A percentile compares a stretch with the other conserved stretches of the same genome.
These are phyloP conservation scores for Parnassius glacialis DNA, from an alignment of 2,888 invertebrate genomes.

Conservation along the genomic window DNA sequence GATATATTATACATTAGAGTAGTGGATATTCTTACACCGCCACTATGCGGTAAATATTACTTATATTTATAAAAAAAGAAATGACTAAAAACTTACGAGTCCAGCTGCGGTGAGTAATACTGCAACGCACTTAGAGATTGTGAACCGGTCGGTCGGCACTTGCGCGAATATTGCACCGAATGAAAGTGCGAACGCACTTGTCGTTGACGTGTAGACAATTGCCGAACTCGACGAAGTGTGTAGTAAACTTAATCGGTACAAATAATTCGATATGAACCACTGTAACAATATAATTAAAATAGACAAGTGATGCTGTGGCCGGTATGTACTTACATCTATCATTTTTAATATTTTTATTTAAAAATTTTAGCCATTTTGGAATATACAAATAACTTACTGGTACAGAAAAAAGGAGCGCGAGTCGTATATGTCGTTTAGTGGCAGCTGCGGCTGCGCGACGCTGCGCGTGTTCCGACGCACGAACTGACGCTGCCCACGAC, in stretches of 20 bases:
- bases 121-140: constrained; percentile 91
- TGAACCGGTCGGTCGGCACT: constrained; percentile 89
- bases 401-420: constrained; percentile 92
- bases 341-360: no score
- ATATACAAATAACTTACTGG: constrained; percentile 67
- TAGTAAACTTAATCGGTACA: constrained; percentile 93
- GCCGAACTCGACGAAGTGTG: constrained; percentile 93
- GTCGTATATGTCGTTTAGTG: constrained; percentile 85
- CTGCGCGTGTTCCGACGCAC: constrained; percentile 89
- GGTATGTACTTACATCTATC: no score
- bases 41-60: no score
- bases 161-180: constrained; percentile 94
- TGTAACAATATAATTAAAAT: constrained; percentile 65
- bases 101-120: constrained; percentile 89
- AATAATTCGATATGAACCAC: constrained; percentile 97
- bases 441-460: constrained; percentile 89
- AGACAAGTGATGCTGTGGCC: no score
- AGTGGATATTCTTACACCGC: no score
- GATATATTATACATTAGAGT: no score
- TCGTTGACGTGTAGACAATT: constrained; percentile 92
- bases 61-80: no score
- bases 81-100: constrained; percentile 81
- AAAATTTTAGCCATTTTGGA: no score
- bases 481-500: constrained; percentile 95
- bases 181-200: constrained; percentile 93